A percentile compares a stretch with the other conserved stretches of the same genome.
These are phyloP conservation scores for Caenorhabditis sp. DNA, from an alignment of 2,888 invertebrate genomes.

Conservation along the genomic window DNA sequence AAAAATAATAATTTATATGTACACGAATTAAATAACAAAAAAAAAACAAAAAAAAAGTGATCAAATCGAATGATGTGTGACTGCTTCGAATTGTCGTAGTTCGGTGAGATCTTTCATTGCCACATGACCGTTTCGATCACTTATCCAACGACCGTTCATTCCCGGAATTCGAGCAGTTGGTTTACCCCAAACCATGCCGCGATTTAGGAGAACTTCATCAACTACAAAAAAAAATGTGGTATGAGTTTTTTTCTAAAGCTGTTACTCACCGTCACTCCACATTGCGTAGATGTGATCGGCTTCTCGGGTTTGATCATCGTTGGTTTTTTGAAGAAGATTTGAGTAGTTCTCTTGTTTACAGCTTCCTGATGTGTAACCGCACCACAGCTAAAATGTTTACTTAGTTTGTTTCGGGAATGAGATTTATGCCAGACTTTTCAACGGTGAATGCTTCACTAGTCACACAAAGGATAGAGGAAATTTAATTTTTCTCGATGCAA, in stretches of 20 bases:
- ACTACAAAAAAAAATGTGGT: no score
- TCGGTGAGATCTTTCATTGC: constrained; percentile 71
- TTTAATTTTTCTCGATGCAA: no score
- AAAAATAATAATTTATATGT: constrained; percentile 10
- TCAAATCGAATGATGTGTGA: constrained; percentile 67
- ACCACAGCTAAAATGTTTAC: constrained; percentile 61
- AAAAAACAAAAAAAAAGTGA: background rate
- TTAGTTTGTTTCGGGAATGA: no score
- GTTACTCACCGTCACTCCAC: constrained; percentile 66
- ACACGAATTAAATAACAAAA: constrained; percentile 14
- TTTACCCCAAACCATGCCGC: constrained; percentile 70
- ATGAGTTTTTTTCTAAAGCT: background rate
- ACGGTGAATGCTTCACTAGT: no score
- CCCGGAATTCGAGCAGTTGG: constrained; percentile 68
- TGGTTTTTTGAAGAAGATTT: constrained; percentile 66
- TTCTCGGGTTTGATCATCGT: constrained; percentile 63
- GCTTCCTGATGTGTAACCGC: constrained; percentile 66
- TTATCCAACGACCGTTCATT: constrained; percentile 66
- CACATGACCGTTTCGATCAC: constrained; percentile 67
- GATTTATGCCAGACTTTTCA: no score
- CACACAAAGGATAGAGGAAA: no score
- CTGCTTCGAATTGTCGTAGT: constrained; percentile 68
- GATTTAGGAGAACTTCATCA: constrained; percentile 66
- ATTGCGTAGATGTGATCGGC: constrained; percentile 68
- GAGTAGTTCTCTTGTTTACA: constrained; percentile 69